Conservation (phyloP, 2,113 vertebrate species). For the Cnemophilus loriae region DNA sequence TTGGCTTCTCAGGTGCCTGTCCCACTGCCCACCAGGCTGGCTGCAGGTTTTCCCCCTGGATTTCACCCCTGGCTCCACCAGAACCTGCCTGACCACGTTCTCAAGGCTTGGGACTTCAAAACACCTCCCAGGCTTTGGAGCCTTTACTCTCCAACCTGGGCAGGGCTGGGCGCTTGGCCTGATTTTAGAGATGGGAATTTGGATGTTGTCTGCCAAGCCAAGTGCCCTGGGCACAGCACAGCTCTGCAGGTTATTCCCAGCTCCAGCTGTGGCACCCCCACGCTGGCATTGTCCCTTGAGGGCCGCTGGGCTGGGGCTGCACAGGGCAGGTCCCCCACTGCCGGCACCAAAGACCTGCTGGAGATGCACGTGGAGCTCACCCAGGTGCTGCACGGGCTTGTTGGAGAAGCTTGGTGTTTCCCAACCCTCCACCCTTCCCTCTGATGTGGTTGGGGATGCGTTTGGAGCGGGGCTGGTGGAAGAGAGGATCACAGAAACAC, state of each 20-base stretch:
- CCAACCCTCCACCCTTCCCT: background rate
- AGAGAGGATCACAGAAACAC: background rate
- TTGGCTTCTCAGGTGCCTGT: background rate
- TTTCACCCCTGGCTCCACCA: background rate
- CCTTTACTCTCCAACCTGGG: background rate
- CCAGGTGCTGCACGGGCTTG: background rate
- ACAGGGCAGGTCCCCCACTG: background rate
- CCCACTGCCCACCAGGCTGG: background rate
- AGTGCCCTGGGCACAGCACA: background rate
- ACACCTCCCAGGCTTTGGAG: background rate
- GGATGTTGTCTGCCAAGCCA: background rate
- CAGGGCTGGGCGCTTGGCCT: background rate
- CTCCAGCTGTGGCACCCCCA: background rate
- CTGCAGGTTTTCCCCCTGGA: background rate
- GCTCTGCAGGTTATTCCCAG: background rate
- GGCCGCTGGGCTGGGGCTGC: background rate
- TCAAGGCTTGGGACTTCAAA: background rate
- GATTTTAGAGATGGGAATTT: background rate
- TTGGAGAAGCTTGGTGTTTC: background rate
- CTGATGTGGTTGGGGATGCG: background rate
- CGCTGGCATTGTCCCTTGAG: rapidly evolving
- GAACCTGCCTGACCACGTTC: background rate
- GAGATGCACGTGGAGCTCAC: background rate
- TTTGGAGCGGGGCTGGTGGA: background rate
- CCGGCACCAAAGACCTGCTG: background rate